Evolutionary conservation across 2,888 invertebrate genomes (phyloP).

Genomic region (Archips xylosteana): DNA sequence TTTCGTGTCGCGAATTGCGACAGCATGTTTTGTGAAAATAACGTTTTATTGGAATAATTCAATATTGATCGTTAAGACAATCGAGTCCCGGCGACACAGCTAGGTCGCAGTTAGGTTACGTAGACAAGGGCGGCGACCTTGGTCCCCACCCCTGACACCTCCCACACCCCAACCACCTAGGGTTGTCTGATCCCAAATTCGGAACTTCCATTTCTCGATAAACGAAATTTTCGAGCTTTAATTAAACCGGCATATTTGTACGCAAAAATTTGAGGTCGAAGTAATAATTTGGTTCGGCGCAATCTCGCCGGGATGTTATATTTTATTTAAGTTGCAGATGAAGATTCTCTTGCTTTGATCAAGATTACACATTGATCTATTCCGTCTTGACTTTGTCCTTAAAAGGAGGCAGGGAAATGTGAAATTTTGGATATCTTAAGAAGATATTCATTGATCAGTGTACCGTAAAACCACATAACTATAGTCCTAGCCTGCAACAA

Average conservation of each 20-base stretch:
- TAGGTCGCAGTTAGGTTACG: constrained; percentile 75
- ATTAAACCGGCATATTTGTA: constrained; percentile 30
- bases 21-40: constrained; percentile 39
- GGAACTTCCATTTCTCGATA: constrained; percentile 30
- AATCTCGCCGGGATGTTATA: neutral
- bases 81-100: constrained; percentile 69
- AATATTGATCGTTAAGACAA: constrained; percentile 71
- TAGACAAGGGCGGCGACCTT: constrained; percentile 82
- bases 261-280: constrained; percentile 24
- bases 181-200: constrained; percentile 38
- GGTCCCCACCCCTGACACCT: constrained; percentile 55
- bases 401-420: neutral
- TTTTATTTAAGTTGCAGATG: constrained; percentile 2
- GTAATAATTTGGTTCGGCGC: constrained; percentile 15
- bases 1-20: constrained; percentile 36
- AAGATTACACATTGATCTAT: neutral
- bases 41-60: constrained; percentile 53
- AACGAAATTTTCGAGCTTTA: constrained; percentile 26
- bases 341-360: constrained; percentile 9
- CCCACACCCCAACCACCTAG: constrained; percentile 41
- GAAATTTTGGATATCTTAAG: too few species aligned
- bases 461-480: too few species aligned
- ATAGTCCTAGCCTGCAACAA: too few species aligned
- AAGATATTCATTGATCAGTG: neutral
- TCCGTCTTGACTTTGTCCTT: neutral